Evolutionary conservation across 2,888 invertebrate genomes (phyloP), one percentile per base, ranked within the genome.

Genomic region (Dicyrtoma fusca): DNA sequence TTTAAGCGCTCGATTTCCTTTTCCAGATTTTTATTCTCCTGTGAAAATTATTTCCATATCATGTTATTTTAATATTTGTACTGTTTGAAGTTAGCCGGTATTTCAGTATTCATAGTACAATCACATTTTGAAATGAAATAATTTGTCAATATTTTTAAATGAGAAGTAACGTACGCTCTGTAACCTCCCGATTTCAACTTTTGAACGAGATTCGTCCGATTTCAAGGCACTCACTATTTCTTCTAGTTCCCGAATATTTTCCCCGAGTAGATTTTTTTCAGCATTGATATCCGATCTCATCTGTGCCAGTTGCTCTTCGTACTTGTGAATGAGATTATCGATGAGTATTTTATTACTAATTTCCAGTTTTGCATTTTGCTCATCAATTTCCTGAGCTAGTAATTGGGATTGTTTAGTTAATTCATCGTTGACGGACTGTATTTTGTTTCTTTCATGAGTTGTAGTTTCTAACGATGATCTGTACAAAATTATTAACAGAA

Each of bases 371-470:
- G 90, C 88, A 83, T 95, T 94, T 80, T 91, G 90, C 81, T 96
- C 96, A 83, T 97, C 96, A 1, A 95, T 91, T 84, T 96, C 96
- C 81, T 92, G 92, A 0, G 94, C 95, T 64, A 96, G 85, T 69
- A 93, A 83, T 0, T 89, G 87, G 0, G 93, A 92, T 79, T 95
- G 87, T 72, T 90, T 88, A 82, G 95, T 94, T 0, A 94, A 92
- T 82, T 94, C 94, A 21, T 87, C 85, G 19, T 95, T 88, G 82
- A 94, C 94, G 13, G 86, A 85, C 75, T 90, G 89, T 49, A 95
- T 84, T 83, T 95, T 95, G 79, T 92, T 90, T 69, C 92, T 88
- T 83, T 95, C 95, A 42, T 88, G 88, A 63, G 87, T 86, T 80
- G 90, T 85, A 79, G 91, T 91, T 72, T 90, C 90, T 80, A 89